These are phyloP conservation scores for Phataginus tetradactyla DNA, from an alignment of 2,797 vertebrate species.

Conservation along the genomic window DNA sequence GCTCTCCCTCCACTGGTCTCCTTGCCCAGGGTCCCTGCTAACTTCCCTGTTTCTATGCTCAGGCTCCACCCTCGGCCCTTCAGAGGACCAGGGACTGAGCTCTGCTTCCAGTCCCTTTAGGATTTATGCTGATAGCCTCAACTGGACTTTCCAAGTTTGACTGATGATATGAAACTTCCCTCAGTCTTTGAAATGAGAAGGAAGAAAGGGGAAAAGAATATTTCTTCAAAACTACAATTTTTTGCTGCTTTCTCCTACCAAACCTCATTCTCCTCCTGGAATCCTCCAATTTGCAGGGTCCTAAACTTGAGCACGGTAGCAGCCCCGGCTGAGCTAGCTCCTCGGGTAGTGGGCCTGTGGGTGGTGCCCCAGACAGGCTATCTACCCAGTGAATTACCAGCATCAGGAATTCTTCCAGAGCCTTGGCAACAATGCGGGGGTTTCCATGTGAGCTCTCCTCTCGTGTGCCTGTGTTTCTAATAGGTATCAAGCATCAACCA, in stretches of 20 bases:
- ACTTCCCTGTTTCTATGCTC: background rate
- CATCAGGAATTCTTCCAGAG: background rate
- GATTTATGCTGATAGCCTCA: background rate
- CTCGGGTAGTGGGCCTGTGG: background rate
- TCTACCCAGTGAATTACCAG: background rate
- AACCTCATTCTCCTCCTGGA: background rate
- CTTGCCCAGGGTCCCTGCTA: background rate
- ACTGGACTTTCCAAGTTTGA: background rate
- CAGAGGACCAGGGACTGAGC: background rate
- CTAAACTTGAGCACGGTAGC: background rate
- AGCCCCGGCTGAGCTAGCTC: background rate
- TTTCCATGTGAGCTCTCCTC: background rate
- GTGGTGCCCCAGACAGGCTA: background rate
- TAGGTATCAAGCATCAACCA: constrained; percentile 86
- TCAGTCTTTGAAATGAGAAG: background rate
- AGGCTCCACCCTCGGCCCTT: background rate
- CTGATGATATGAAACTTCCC: background rate
- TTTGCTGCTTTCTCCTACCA: background rate
- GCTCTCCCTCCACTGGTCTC: background rate
- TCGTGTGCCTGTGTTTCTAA: background rate
- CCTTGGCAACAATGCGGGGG: background rate
- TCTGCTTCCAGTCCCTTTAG: background rate
- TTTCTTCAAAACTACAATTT: background rate
- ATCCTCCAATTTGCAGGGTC: background rate
- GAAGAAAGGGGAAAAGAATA: background rate